These are phyloP conservation scores for Tetranychus piercei DNA, from an alignment of 2,888 invertebrate species.

Conservation along the genomic window DNA sequence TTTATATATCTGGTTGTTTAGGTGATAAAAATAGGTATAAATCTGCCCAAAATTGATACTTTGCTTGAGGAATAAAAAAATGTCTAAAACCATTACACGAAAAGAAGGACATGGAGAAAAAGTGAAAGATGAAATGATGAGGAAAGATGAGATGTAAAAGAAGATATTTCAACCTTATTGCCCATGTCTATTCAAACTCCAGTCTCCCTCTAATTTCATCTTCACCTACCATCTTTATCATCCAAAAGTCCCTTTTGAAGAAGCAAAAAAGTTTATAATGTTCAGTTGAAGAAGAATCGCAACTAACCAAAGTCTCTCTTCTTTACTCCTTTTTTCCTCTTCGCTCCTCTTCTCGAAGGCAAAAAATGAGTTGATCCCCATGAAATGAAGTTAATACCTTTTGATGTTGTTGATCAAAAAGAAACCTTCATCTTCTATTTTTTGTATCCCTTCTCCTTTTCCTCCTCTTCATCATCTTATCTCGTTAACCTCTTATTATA, in stretches of 20 bases:
- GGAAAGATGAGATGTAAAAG: neutral
- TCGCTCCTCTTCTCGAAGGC: neutral
- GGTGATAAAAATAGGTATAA: neutral
- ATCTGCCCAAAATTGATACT: neutral
- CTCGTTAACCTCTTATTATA: neutral
- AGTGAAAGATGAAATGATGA: neutral
- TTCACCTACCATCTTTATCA: neutral
- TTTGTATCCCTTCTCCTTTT: neutral
- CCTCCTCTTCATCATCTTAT: neutral
- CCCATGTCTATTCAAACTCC: neutral
- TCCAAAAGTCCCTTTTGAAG: neutral
- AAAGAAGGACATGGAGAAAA: neutral
- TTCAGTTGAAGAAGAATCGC: neutral
- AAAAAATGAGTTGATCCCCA: neutral
- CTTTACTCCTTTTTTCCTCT: neutral
- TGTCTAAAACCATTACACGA: neutral
- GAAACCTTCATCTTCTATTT: neutral
- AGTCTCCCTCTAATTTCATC: neutral
- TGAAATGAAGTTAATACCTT: constrained; percentile 1
- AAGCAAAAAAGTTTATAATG: neutral
- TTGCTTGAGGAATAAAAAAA: neutral
- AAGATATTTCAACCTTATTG: neutral
- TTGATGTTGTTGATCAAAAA: neutral
- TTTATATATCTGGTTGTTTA: neutral
- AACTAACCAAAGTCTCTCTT: neutral